These are phyloP conservation scores for Poecilia velifera DNA, from an alignment of 2,797 vertebrate species.

Conservation along the genomic window DNA sequence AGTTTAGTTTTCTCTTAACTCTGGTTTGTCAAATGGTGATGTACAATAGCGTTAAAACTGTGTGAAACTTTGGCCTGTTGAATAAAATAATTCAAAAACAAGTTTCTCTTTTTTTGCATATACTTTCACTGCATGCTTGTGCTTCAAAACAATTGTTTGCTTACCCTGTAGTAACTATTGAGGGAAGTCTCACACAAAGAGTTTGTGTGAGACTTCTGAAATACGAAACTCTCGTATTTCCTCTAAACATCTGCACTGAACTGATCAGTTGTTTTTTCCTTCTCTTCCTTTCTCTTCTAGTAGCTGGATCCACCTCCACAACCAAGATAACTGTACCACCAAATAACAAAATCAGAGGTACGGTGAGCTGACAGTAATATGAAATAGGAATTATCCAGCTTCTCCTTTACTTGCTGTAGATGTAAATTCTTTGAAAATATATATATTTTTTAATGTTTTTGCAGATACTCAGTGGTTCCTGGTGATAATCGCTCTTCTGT, in stretches of 20 bases:
- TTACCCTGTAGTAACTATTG: not conserved
- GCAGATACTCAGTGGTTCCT: constrained; percentile 48
- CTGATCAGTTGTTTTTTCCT: not conserved
- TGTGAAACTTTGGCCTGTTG: not conserved
- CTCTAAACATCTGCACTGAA: constrained; percentile 10
- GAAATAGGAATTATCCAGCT: not conserved
- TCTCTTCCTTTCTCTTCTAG: not conserved
- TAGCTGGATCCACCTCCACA: fast-evolving
- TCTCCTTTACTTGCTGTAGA: not conserved
- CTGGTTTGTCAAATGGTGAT: not conserved
- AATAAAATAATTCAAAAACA: not conserved
- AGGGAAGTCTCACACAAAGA: not conserved
- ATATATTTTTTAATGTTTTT: not conserved
- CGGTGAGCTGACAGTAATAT: not conserved
- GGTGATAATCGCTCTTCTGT: constrained; percentile 59
- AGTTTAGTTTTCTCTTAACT: not conserved
- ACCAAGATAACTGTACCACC: fast-evolving
- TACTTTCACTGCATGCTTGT: not conserved
- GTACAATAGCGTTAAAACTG: not conserved
- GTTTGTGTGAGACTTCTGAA: too few relatives aligned
- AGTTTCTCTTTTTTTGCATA: not conserved
- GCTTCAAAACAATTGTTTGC: not conserved
- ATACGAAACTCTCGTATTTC: constrained; percentile 5
- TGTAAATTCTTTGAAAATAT: not conserved
- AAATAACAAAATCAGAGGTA: constrained; percentile 25